Evolutionary conservation across 2,888 invertebrate species (phyloP).

Genomic region (Ferdinandea cuprea): DNA sequence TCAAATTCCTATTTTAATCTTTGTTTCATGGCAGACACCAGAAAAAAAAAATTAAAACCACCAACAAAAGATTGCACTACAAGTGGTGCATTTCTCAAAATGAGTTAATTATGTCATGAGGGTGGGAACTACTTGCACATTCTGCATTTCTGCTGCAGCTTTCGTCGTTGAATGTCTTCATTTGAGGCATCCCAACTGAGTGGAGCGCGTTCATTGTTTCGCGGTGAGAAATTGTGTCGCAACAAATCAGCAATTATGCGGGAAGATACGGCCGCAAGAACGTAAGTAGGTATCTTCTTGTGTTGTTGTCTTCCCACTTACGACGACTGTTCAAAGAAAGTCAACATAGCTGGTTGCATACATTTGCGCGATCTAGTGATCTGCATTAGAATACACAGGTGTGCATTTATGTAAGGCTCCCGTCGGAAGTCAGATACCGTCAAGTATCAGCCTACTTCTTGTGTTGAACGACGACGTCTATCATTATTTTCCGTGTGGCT

Average conservation of each 20-base stretch:
- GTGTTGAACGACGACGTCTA: conserved; percentile 21
- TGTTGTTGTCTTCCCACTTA: not conserved
- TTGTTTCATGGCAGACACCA: not conserved
- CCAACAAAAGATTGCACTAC: conserved; percentile 58
- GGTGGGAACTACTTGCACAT: conserved; percentile 80
- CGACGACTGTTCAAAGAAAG: conserved; percentile 51
- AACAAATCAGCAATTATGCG: conserved; percentile 75
- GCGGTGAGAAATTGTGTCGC: conserved; percentile 74
- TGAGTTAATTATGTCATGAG: conserved; percentile 83
- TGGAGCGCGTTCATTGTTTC: conserved; percentile 57
- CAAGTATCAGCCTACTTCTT: conserved; percentile 69
- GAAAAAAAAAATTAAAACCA: conserved; percentile 1
- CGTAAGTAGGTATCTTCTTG: conserved; percentile 31
- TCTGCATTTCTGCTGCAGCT: conserved; percentile 61
- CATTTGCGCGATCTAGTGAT: conserved; percentile 45
- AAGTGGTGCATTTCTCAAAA: conserved; percentile 73
- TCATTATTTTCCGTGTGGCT: conserved; percentile 36
- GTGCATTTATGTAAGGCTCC: conserved; percentile 52
- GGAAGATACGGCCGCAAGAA: conserved; percentile 53
- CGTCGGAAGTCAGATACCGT: conserved; percentile 39
- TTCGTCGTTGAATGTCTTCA: conserved; percentile 39
- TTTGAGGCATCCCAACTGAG: conserved; percentile 39
- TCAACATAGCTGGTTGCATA: conserved; percentile 55
- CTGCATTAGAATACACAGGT: conserved; percentile 57
- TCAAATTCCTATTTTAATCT: conserved; percentile 58